Evolutionary conservation across 2,888 invertebrate genomes (phyloP), one percentile per base, ranked within the genome.

Genomic region (Helleia helle): DNA sequence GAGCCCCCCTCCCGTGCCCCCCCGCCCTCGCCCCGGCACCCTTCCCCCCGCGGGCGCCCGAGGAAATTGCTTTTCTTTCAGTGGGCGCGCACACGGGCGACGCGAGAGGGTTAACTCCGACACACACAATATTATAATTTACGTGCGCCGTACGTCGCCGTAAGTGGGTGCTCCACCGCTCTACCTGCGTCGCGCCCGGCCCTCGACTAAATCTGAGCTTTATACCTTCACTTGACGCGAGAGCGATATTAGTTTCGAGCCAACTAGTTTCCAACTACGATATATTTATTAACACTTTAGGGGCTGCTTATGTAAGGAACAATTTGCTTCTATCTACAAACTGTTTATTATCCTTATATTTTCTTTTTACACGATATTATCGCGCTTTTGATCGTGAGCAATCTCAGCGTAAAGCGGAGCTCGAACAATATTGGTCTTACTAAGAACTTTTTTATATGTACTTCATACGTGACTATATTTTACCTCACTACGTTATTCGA

Each of bases 31-130:
- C 71, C 75, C 71, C 73, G 66, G 63, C 63, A 72, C 76, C 69
- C 59, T 49, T 39, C 48, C 52, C 44, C 44, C 68, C 12, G 11
- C 34, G 62, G 63, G 69, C 71, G 67, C 71, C 71, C 73, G 65
- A 77, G 81, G 81, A 83, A 83, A 83, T 84, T 84, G 83, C 83
- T 83, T 84, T 84, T 84, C 83, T 84, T 84, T 84, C 84, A 83
- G 79, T 71, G 79, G 76, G 79, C 77, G 76, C 74, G 69, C 79
- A 75, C 79, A 75, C 75, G 72, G 77, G 70, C 63, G 62, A 66
- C 71, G 71, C 67, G 77, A 77, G 81, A 77, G 80, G 81, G 81
- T 80, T 80, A 77, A 66, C 75, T 58, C 60, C 75, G 71, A 70
- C 79, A 73, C 76, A 80, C 79, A 79, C 80, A 77, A 83, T 84